phyloP scores from a whole-genome alignment of 2,113 vertebrate species.

The Aegotheles bennettii region DNA sequence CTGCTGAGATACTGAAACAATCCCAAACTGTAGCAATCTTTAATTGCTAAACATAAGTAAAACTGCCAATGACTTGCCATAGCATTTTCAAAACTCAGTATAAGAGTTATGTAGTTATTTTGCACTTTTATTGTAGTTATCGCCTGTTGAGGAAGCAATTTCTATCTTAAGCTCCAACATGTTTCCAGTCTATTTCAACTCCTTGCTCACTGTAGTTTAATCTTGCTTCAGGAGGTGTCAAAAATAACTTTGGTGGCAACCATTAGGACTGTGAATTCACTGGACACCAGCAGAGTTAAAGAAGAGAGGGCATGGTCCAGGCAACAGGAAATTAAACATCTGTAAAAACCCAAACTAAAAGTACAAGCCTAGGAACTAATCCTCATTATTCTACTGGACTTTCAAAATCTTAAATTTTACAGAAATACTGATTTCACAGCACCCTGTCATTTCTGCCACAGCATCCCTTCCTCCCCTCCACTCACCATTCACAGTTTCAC shows the following conservation, averaged over 20 bases:
- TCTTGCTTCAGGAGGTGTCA: constrained; percentile 60
- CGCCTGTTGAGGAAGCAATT: constrained; percentile 51
- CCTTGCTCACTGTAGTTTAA: constrained; percentile 35
- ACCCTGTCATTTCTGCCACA: background rate
- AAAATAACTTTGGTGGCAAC: constrained; percentile 74
- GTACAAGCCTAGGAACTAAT: background rate
- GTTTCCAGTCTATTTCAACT: constrained; percentile 52
- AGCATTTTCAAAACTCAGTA: constrained; percentile 30
- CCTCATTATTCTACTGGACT: background rate
- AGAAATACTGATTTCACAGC: background rate
- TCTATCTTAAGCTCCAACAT: constrained; percentile 39
- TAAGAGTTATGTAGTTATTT: constrained; percentile 32
- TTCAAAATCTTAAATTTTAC: background rate
- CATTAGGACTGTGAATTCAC: constrained; percentile 23
- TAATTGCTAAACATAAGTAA: constrained; percentile 42
- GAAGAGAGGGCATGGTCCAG: background rate
- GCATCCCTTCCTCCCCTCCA: background rate
- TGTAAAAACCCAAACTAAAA: background rate
- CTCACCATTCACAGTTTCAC: background rate
- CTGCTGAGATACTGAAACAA: background rate
- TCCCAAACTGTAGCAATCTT: background rate
- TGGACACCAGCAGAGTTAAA: background rate
- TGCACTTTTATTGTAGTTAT: constrained; percentile 37
- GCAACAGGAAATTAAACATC: background rate
- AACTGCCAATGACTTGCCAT: background rate